Evolutionary conservation across 2,888 invertebrate species (phyloP).

Genomic region (Timandra comae): DNA sequence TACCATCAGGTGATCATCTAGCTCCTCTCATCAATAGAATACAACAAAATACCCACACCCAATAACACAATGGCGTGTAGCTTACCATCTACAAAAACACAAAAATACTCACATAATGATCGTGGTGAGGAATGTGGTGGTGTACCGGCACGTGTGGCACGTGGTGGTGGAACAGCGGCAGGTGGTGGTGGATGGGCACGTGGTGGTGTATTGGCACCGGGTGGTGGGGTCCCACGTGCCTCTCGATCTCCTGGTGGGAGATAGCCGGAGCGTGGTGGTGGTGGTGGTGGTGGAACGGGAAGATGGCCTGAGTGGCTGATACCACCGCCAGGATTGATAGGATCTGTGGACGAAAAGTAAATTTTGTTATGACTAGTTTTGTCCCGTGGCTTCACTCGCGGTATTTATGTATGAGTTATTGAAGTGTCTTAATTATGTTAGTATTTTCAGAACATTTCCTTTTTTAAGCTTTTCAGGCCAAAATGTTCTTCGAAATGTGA

Average conservation of each 20-base stretch:
- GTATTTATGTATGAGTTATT: no score
- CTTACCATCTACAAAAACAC: background rate
- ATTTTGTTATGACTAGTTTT: no score
- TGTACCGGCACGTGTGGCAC: conserved; percentile 26
- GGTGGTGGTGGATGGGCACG: conserved; percentile 23
- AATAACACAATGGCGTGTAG: no score
- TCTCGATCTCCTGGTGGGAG: conserved; percentile 61
- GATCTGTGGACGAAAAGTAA: conserved; percentile 33
- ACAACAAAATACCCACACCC: no score
- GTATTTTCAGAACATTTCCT: no score
- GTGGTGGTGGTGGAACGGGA: conserved; percentile 49
- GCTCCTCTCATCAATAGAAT: no score
- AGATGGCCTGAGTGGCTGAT: conserved; percentile 57
- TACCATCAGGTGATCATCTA: no score
- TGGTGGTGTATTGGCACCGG: conserved; percentile 42
- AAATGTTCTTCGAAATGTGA: no score
- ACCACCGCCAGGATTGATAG: conserved; percentile 43
- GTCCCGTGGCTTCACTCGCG: no score
- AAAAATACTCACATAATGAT: conserved; percentile 59
- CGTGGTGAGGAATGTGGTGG: conserved; percentile 42
- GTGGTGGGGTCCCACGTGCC: conserved; percentile 56
- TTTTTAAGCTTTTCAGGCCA: no score
- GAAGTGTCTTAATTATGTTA: no score
- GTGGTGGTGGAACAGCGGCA: conserved; percentile 35
- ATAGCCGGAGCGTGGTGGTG: conserved; percentile 56